Evolutionary conservation across 2,888 invertebrate species (phyloP), one percentile per base, ranked within the genome.

Genomic region (Quadroppia sp.): DNA sequence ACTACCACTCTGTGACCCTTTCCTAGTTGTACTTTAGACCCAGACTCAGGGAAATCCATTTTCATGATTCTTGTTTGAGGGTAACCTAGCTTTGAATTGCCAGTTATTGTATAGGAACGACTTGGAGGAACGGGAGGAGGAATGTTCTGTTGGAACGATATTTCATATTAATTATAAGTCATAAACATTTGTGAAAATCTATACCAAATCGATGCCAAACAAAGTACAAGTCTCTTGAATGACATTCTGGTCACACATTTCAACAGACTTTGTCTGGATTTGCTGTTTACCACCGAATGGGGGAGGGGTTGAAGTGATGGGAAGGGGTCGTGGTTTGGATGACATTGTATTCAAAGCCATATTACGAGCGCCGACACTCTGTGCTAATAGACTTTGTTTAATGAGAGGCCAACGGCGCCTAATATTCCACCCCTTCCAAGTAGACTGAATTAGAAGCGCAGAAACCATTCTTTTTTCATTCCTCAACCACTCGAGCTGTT

Each of bases 81-180:
- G 85, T 94, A 95, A 79, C 91, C 90, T 78, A 94, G 85, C 85
- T 94, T 94, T 75, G 91, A 90, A 82, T 93, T 92, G 79, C 92
- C 92, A 36, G 90, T 86, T 75, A 95, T 91, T 7, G 93, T 94
- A 84, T 96, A 95, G 1, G 91, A 88, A 79, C 95, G 87, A 80
- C 92, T 89, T 42, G 92, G 91, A 69, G 95, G 95, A 77, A 95
- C 89, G 40, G 94, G 93, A 45, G 95, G 95, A 45, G 94, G 93
- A 76, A 91, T 87, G 84, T 94, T 93, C 90, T 90, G 82, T 23
- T 15, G 30, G 17, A 13, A 48, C 13, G 3, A 23, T 45, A n/a
- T 1, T 17, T 23, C 15, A 48, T 42, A 11, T 25, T 25, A 71
- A 71, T 45, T 15, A 11, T 23, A 9, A 71, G 50, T 53, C 17